Percentiles rank a stretch among this genome's conserved stretches.
Evolutionary conservation across 2,888 invertebrate species (phyloP).

Genomic region (Heteromurus nitidus): DNA sequence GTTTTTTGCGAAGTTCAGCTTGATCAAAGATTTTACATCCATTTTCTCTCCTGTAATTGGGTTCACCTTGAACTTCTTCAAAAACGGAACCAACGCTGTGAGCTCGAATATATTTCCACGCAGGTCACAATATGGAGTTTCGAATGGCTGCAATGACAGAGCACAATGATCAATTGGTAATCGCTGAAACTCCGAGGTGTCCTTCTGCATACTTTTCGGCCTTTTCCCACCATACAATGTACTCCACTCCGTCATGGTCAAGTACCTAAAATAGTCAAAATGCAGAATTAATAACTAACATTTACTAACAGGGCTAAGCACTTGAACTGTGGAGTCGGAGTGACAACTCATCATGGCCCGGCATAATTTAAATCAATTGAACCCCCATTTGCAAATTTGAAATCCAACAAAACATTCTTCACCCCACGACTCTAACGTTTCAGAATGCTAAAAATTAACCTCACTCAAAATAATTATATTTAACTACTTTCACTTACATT

Average conservation of each 20-base stretch:
- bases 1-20: conserved; percentile 92
- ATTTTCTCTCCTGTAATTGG: conserved; percentile 94
- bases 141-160: conserved; percentile 92
- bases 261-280: conserved; percentile 81
- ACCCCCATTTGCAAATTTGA: no score
- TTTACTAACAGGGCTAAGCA: no score
- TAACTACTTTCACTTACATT: conserved; percentile 85
- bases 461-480: no score
- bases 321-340: no score
- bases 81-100: conserved; percentile 88
- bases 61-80: conserved; percentile 93
- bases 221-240: conserved; percentile 93
- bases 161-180: conserved; percentile 96
- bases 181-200: conserved; percentile 85
- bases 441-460: no score
- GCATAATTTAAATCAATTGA: no score
- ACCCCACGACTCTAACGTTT: no score
- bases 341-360: no score
- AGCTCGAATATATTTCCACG: conserved; percentile 96
- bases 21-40: conserved; percentile 87
- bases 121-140: conserved; percentile 91
- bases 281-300: no score
- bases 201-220: conserved; percentile 74
- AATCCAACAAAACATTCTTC: no score
- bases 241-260: conserved; percentile 92